phyloP scores from a whole-genome alignment of 2,888 invertebrate species.

The Folsomia manolachei region DNA sequence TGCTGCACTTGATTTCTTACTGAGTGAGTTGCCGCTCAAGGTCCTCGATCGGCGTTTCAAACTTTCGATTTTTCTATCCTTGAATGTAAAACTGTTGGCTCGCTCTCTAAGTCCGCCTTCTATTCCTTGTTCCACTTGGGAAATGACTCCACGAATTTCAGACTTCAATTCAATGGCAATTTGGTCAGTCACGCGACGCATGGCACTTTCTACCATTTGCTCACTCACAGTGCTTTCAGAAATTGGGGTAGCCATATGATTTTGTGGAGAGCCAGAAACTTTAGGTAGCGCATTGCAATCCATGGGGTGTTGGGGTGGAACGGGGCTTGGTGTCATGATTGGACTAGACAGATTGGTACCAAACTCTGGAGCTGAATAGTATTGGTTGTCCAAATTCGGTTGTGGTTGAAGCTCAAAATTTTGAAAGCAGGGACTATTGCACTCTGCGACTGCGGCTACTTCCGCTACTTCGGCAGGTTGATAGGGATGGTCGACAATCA shows the following conservation, averaged over 20 bases:
- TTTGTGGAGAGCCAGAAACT: not conserved
- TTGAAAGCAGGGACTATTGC: slow-evolving; percentile 6
- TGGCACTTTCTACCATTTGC: slow-evolving; percentile 31
- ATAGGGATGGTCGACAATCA: no score
- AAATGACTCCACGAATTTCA: slow-evolving; percentile 75
- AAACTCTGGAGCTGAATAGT: slow-evolving; percentile 21
- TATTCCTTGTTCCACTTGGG: slow-evolving; percentile 74
- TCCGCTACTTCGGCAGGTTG: no score
- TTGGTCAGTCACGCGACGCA: slow-evolving; percentile 65
- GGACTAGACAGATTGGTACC: not conserved
- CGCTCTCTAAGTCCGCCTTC: slow-evolving; percentile 58
- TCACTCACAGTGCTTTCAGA: not conserved
- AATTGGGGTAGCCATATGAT: not conserved
- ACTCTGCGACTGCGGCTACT: no score
- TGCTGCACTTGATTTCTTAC: not conserved
- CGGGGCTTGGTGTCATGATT: not conserved
- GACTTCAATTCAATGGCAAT: slow-evolving; percentile 77
- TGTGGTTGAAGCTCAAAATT: slow-evolving; percentile 21
- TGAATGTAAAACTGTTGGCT: slow-evolving; percentile 45
- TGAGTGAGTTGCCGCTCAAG: slow-evolving; percentile 39
- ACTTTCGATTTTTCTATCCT: slow-evolving; percentile 38
- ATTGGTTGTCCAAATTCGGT: slow-evolving; percentile 15
- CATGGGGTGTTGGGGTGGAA: not conserved
- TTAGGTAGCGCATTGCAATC: not conserved
- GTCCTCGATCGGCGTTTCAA: slow-evolving; percentile 42